Conservation (phyloP, 64 coral and sea anemone species). For the Stylophora pistillata region DNA sequence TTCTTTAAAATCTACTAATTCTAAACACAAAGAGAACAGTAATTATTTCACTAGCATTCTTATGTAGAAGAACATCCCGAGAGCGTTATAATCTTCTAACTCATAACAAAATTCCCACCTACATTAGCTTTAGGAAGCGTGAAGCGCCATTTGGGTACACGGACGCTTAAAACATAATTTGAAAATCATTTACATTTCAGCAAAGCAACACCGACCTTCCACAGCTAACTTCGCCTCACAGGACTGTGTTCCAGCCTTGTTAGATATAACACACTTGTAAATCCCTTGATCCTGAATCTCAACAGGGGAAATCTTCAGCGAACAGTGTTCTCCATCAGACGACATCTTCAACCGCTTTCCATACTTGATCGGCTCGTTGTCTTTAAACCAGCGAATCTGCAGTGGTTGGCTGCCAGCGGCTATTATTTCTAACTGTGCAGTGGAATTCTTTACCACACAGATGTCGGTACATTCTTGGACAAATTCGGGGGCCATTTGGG, state of each 20-base stretch:
- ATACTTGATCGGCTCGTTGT: conserved; percentile 77
- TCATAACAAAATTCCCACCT: too few species aligned
- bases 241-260: conserved; percentile 79
- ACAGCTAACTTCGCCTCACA: conserved; percentile 82
- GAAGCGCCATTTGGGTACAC: too few species aligned
- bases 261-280: conserved; percentile 92
- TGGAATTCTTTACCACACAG: conserved; percentile 50
- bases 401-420: conserved; percentile 85
- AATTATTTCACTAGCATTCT: not conserved
- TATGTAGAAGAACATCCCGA: too few species aligned
- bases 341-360: conserved; percentile 84
- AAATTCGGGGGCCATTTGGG: conserved; percentile 88
- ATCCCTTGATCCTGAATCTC: conserved; percentile 79
- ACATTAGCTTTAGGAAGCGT: too few species aligned
- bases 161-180: too few species aligned
- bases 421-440: conserved; percentile 65
- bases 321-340: conserved; percentile 81
- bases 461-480: conserved; percentile 58
- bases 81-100: too few species aligned
- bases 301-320: conserved; percentile 69
- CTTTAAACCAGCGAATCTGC: conserved; percentile 90
- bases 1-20: conserved; percentile 16
- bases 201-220: conserved; percentile 54
- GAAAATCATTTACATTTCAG: too few species aligned
- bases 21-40: not conserved